These are phyloP conservation scores for Harlomillsia oculata DNA, from an alignment of 1,140 invertebrate genomes.

Conservation along the genomic window DNA sequence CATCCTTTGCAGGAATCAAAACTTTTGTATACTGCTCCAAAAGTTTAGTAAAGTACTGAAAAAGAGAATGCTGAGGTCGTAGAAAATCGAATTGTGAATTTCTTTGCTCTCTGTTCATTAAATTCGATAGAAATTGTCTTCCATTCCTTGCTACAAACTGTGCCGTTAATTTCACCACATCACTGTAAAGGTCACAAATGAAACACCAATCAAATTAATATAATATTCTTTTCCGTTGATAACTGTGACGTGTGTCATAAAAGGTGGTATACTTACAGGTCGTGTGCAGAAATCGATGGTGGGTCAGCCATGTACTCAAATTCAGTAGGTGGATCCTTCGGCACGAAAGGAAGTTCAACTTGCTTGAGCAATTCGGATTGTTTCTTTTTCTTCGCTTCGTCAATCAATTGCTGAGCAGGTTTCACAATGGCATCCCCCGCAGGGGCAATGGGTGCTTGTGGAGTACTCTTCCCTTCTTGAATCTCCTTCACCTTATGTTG, in stretches of 20 bases:
- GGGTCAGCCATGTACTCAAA: constrained; percentile 98
- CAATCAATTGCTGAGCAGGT: constrained; percentile 30
- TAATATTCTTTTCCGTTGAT: no score
- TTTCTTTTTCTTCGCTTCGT: constrained; percentile 69
- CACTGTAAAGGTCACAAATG: constrained; percentile 50
- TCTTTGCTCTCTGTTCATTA: constrained; percentile 96
- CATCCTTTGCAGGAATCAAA: constrained; percentile 84
- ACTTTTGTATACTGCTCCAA: constrained; percentile 97
- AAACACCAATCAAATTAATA: background rate
- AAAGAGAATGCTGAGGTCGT: constrained; percentile 93
- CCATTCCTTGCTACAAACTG: constrained; percentile 99
- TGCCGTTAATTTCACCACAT: constrained; percentile 95
- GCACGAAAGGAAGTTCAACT: constrained; percentile 76
- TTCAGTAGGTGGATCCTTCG: constrained; percentile 88
- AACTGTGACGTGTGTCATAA: background rate
- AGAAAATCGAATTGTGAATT: constrained; percentile 99
- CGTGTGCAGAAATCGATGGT: constrained; percentile 95
- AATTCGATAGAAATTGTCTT: constrained; percentile 89
- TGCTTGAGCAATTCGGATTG: constrained; percentile 77
- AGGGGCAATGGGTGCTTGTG: constrained; percentile 10
- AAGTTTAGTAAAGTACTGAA: constrained; percentile 96
- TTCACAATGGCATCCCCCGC: constrained; percentile 11
- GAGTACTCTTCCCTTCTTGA: constrained; percentile 65
- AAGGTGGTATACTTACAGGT: constrained; percentile 58
- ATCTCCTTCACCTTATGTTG: constrained; percentile 96